A percentile compares a stretch with the other conserved stretches of the same genome.
Conservation (phyloP, 2,113 vertebrate genomes). For the Chinchilla lanigera region DNA sequence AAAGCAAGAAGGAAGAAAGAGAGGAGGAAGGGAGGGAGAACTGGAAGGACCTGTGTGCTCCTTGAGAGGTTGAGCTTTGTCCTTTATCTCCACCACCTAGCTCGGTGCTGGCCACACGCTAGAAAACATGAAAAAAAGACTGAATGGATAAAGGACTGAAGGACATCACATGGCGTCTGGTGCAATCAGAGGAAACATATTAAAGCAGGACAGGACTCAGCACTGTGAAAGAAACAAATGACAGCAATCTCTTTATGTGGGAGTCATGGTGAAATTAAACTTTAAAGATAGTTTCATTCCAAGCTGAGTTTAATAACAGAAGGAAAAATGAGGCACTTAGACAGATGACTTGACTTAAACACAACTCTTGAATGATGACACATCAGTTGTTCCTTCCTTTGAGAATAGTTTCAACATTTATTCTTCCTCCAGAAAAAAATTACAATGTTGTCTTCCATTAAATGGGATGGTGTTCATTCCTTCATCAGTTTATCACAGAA, state of each 20-base stretch:
- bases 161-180: background rate
- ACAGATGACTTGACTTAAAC: slow-evolving; percentile 1
- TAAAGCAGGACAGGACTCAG: background rate
- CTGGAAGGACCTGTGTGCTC: background rate
- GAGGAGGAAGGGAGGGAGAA: background rate
- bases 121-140: background rate
- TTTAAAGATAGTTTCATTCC: background rate
- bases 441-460: background rate
- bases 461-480: background rate
- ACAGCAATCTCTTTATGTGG: background rate
- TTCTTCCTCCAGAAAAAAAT: background rate
- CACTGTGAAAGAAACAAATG: background rate
- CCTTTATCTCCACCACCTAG: background rate
- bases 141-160: background rate
- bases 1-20: background rate
- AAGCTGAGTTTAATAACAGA: slow-evolving; percentile 9
- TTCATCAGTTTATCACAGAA: background rate
- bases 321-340: background rate
- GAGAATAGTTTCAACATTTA: slow-evolving; percentile 17
- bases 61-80: background rate
- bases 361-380: slow-evolving; percentile 1
- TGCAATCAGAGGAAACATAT: background rate
- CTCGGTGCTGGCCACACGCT: background rate
- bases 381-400: background rate
- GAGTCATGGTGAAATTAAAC: background rate